Base-by-base conservation (phyloP, 2,888 invertebrate species). In the Pyrrhosoma nymphula region DNA sequence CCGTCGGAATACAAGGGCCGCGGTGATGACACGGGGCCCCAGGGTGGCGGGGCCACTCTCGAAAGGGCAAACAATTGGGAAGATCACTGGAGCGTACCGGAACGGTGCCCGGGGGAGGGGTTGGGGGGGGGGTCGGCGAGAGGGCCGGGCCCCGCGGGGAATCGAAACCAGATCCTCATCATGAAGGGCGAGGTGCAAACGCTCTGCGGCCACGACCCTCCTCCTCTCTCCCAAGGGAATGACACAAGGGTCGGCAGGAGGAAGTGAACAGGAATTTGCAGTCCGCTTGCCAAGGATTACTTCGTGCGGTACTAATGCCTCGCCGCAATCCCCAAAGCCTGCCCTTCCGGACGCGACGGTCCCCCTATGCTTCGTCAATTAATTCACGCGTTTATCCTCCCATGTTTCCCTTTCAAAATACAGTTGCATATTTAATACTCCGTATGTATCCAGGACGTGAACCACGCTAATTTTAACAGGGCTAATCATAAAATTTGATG, bases 141-240 rank as follows among this genome's bases (percentile, higher is more conserved):
- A 20, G 60, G 60, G 20, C 60, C 6, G 69, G 69, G 26, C 69
- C 69, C 69, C 69, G 69, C 69, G 26, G 69, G 69, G 69, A 69
- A 69, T 69, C 69, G 69, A 69, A 69, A 69, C 69, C 69, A 23
- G 69, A 69, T 26, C 69, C 69, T 69, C 69, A 69, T 69, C 69
- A 69, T 26, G 69, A 1, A 69, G 69, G 69, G 69, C 69, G 69
- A 26, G 69, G 20, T 8, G 69, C 69, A 26, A 69, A 26, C 69
- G 69, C 69, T 69, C 69, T 8, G 69, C 60, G 1, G 60, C 20
- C 60, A 47, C 47, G 47, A 47, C 47, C 47, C 8, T 47, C 47
- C 47, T 47, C 47, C 47, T 47, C 60, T 26, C 69, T 69, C 69
- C 69, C 69, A n/a, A 69, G 69, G 69, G 69, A 20, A 69, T 3